Percentiles rank a stretch among this genome's conserved stretches.
Conservation (phyloP, 2,888 invertebrate species). For the Melinaea menophilus region DNA sequence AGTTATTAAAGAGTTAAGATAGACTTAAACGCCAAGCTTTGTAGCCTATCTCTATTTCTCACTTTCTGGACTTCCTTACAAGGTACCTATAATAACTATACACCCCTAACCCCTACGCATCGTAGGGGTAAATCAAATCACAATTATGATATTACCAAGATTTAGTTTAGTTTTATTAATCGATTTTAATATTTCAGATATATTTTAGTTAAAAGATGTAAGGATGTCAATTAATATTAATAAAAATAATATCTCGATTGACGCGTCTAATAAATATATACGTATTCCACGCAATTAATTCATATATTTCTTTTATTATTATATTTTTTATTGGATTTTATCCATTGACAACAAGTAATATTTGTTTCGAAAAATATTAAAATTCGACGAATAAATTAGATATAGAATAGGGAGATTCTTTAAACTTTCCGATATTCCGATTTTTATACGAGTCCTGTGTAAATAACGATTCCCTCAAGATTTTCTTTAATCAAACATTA, state of each 20-base stretch:
- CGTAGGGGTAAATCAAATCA: slow-evolving; percentile 3
- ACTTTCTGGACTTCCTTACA: slow-evolving; percentile 54
- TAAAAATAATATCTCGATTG: too few species aligned
- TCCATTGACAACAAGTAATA: too few species aligned
- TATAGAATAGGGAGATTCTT: too few species aligned
- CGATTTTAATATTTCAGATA: neutral
- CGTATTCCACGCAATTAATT: too few species aligned
- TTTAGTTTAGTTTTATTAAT: neutral
- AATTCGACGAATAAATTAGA: too few species aligned
- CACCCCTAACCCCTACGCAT: neutral
- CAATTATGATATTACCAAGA: neutral
- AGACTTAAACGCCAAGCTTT: slow-evolving; percentile 29
- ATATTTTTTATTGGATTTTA: too few species aligned
- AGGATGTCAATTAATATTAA: too few species aligned
- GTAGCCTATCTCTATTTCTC: slow-evolving; percentile 38
- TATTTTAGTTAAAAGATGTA: neutral
- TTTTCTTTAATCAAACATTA: slow-evolving; percentile 21
- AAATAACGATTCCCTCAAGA: slow-evolving; percentile 41
- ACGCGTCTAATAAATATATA: too few species aligned
- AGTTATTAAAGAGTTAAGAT: slow-evolving; percentile 16
- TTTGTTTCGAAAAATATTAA: too few species aligned
- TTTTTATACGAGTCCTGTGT: too few species aligned
- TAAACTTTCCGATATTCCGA: too few species aligned
- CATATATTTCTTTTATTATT: too few species aligned
- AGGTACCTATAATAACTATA: slow-evolving; percentile 1